phyloP scores from a whole-genome alignment of 2,113 vertebrate genomes.

The Seriola quinqueradiata region DNA sequence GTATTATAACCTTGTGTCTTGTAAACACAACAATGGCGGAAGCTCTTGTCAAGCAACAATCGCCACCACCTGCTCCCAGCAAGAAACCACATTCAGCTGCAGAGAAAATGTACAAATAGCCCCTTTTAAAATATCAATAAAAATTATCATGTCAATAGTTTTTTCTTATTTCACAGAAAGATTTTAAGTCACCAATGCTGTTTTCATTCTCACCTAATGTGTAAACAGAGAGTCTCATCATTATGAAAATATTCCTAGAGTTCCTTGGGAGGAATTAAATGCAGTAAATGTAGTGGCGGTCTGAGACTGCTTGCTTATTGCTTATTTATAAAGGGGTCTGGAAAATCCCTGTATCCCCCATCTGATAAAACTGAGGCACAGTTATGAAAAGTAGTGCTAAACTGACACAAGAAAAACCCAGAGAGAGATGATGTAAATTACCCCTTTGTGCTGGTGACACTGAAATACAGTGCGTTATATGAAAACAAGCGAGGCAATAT shows the following conservation, averaged over 20 bases:
- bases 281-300: not conserved
- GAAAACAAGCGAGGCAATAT: constrained; percentile 28
- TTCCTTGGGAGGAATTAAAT: not conserved
- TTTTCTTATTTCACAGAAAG: not conserved
- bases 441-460: constrained; percentile 11
- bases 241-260: not conserved
- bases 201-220: not conserved
- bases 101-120: too few species aligned
- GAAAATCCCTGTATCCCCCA: not conserved
- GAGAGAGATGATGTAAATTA: constrained; percentile 10
- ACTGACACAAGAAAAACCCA: not conserved
- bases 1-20: too few species aligned
- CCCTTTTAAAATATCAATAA: not conserved
- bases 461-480: constrained; percentile 15
- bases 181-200: not conserved
- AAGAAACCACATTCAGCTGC: too few species aligned
- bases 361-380: not conserved
- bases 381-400: not conserved
- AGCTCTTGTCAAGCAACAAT: too few species aligned
- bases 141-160: not conserved
- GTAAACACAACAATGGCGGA: too few species aligned
- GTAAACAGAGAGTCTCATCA: not conserved
- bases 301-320: not conserved
- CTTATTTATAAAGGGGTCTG: not conserved
- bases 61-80: too few species aligned